Conservation (phyloP, 2,888 invertebrate genomes). For the Agonopterix subpropinquella region DNA sequence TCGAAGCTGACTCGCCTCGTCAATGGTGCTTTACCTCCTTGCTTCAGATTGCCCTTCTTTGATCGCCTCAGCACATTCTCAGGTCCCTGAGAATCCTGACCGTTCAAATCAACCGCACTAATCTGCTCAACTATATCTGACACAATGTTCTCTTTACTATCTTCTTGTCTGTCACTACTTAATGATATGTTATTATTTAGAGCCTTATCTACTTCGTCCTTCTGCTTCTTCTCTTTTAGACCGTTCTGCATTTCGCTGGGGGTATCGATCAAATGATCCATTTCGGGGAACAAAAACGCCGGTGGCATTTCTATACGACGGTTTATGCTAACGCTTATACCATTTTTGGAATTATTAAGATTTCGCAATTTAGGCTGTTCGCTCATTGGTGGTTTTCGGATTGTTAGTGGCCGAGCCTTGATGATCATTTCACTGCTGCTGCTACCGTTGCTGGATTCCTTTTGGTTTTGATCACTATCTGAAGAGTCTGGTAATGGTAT, state of each 20-base stretch:
- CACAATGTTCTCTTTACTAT: conserved; percentile 54
- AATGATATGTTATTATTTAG: conserved; percentile 43
- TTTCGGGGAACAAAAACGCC: conserved; percentile 86
- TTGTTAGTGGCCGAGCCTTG: conserved; percentile 89
- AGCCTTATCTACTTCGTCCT: conserved; percentile 64
- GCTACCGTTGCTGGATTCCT: conserved; percentile 61
- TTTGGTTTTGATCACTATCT: conserved; percentile 52
- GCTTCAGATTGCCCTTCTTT: conserved; percentile 88
- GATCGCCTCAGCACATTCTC: conserved; percentile 78
- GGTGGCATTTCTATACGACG: conserved; percentile 89
- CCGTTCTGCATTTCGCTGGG: conserved; percentile 45
- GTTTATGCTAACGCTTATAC: conserved; percentile 81
- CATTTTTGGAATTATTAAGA: conserved; percentile 70
- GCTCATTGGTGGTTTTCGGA: conserved; percentile 87
- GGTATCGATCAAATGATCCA: conserved; percentile 77
- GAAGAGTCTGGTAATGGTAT: conserved; percentile 50
- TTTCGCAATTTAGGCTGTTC: conserved; percentile 86
- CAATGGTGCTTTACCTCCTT: conserved; percentile 82
- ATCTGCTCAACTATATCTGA: conserved; percentile 69
- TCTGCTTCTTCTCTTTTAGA: conserved; percentile 51
- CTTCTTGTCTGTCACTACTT: conserved; percentile 55
- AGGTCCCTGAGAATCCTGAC: conserved; percentile 72
- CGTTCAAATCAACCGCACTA: conserved; percentile 67
- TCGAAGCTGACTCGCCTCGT: conserved; percentile 96
- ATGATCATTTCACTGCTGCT: conserved; percentile 69